Evolutionary conservation across 2,113 vertebrate species (phyloP).

Genomic region (Atractosteus spatula): DNA sequence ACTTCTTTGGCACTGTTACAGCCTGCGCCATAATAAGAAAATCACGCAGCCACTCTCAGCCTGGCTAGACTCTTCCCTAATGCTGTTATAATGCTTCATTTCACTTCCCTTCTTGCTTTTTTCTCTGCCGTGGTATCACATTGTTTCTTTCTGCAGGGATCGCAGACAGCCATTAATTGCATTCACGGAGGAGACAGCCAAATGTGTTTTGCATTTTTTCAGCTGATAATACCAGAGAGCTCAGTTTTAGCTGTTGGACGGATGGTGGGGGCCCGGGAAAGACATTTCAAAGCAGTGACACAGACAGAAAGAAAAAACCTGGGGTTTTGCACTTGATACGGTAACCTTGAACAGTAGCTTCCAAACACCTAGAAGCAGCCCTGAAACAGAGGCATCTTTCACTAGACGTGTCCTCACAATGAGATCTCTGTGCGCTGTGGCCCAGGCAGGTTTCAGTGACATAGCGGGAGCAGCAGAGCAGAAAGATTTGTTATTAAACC

Average conservation of each 20-base stretch:
- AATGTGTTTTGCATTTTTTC: neutral
- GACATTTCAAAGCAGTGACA: too few relatives aligned
- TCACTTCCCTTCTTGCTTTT: constrained; percentile 22
- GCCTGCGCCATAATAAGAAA: neutral
- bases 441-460: constrained; percentile 61
- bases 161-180: constrained; percentile 8
- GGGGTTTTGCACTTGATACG: neutral
- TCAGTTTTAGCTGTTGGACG: neutral
- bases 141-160: constrained; percentile 3
- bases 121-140: neutral
- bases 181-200: neutral
- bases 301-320: too few relatives aligned
- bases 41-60: neutral
- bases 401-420: constrained; percentile 73
- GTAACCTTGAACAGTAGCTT: neutral
- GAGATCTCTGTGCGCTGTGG: constrained; percentile 66
- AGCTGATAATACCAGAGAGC: neutral
- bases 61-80: constrained; percentile 29
- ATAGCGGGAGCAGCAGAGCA: constrained; percentile 49
- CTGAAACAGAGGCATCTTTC: constrained; percentile 28
- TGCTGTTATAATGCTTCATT: constrained; percentile 54
- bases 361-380: constrained; percentile 57
- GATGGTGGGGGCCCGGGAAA: neutral
- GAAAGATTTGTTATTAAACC: constrained; percentile 34
- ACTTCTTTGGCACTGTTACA: neutral